phyloP scores from a whole-genome alignment of 2,888 invertebrate species.

The Apamea monoglypha region DNA sequence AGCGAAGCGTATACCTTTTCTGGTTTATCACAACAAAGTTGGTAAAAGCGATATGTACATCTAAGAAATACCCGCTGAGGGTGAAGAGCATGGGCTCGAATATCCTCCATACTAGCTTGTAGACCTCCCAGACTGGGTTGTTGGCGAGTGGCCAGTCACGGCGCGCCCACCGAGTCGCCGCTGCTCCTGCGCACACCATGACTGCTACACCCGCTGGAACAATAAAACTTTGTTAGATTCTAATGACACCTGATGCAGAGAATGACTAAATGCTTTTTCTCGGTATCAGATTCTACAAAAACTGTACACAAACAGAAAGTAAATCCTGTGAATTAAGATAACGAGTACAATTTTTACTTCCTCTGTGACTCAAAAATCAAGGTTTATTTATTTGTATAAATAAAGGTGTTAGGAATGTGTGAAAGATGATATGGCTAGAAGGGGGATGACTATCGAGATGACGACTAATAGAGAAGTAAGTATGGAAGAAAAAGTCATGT shows the following conservation, averaged over 20 bases:
- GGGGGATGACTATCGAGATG: not conserved
- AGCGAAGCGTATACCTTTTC: not conserved
- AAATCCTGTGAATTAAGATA: conserved; percentile 15
- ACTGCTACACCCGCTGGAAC: conserved; percentile 86
- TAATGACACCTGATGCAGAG: not conserved
- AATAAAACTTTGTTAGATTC: not conserved
- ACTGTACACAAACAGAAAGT: conserved; percentile 4
- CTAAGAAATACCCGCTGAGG: conserved; percentile 85
- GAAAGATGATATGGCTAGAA: not conserved
- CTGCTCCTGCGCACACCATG: conserved; percentile 87
- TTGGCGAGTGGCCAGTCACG: conserved; percentile 84
- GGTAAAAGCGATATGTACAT: conserved; percentile 74
- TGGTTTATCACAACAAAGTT: conserved; percentile 25
- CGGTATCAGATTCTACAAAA: not conserved
- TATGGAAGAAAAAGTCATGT: not conserved
- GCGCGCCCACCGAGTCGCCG: conserved; percentile 85
- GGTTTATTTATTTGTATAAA: conserved; percentile 14
- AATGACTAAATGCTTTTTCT: not conserved
- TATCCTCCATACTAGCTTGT: conserved; percentile 84
- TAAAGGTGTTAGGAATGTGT: not conserved
- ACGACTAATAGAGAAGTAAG: not conserved
- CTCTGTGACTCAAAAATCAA: not conserved
- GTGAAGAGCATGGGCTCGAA: conserved; percentile 87
- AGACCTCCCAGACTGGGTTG: conserved; percentile 85
- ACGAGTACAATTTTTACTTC: conserved; percentile 18